Percentiles rank a stretch among this genome's conserved stretches.
These are phyloP conservation scores for Hemicordylus capensis DNA, from an alignment of 2,113 vertebrate genomes.

Conservation along the genomic window DNA sequence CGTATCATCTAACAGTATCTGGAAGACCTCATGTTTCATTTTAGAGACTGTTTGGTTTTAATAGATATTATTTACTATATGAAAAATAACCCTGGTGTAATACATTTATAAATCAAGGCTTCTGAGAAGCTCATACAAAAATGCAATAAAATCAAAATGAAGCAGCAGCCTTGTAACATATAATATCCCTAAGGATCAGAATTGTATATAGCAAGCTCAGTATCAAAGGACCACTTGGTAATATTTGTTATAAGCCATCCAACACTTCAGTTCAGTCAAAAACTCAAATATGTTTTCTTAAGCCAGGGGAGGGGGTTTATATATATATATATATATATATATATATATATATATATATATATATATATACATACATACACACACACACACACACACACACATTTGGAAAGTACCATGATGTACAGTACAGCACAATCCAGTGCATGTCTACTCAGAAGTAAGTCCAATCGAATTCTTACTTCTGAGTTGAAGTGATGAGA, in stretches of 20 bases:
- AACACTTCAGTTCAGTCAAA: background rate
- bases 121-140: background rate
- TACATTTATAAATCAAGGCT: background rate
- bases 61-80: background rate
- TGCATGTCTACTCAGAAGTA: no score
- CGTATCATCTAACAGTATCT: background rate
- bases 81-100: background rate
- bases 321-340: background rate
- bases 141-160: background rate
- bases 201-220: background rate
- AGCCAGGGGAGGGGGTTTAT: background rate
- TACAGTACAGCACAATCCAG: no score
- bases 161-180: conserved; percentile 3
- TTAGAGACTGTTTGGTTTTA: conserved; percentile 4
- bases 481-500: no score
- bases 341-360: no score
- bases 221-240: background rate
- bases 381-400: no score
- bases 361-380: no score
- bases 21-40: background rate
- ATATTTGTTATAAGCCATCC: background rate
- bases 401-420: no score
- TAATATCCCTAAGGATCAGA: conserved; percentile 8
- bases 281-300: background rate
- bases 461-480: no score